Evolutionary conservation across 2,888 invertebrate genomes (phyloP).

Genomic region (Ceriagrion tenellum): DNA sequence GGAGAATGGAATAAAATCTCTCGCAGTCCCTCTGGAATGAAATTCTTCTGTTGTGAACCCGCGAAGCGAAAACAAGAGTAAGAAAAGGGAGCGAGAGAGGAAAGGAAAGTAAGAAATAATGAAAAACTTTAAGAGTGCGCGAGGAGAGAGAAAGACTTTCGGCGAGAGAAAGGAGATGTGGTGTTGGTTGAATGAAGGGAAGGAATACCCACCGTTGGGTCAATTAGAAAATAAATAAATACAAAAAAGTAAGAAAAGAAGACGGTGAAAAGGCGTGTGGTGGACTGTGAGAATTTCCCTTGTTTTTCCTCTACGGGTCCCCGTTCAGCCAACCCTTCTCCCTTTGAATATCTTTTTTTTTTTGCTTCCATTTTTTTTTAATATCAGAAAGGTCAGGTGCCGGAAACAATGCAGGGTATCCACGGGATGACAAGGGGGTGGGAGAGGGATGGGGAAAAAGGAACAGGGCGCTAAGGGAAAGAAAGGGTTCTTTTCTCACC

Average conservation of each 20-base stretch:
- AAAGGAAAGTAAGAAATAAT: not conserved
- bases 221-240: not conserved
- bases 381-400: conserved; percentile 18
- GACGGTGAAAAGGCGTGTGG: conserved; percentile 6
- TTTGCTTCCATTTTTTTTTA: not conserved
- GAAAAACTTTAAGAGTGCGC: not conserved
- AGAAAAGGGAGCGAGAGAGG: not conserved
- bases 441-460: not conserved
- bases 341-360: not conserved
- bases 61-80: not conserved
- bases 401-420: not conserved
- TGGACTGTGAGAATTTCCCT: not conserved
- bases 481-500: not conserved
- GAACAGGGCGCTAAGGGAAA: not conserved
- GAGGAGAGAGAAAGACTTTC: not conserved
- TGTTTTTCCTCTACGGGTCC: not conserved
- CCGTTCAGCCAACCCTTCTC: not conserved
- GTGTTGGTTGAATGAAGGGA: not conserved
- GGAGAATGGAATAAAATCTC: not conserved
- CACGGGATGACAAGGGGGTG: not conserved
- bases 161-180: not conserved
- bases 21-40: not conserved
- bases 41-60: not conserved
- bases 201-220: not conserved
- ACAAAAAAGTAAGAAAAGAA: not conserved